Base-by-base conservation (phyloP, 2,113 vertebrate species). In the Brachypteracias leptosomus region DNA sequence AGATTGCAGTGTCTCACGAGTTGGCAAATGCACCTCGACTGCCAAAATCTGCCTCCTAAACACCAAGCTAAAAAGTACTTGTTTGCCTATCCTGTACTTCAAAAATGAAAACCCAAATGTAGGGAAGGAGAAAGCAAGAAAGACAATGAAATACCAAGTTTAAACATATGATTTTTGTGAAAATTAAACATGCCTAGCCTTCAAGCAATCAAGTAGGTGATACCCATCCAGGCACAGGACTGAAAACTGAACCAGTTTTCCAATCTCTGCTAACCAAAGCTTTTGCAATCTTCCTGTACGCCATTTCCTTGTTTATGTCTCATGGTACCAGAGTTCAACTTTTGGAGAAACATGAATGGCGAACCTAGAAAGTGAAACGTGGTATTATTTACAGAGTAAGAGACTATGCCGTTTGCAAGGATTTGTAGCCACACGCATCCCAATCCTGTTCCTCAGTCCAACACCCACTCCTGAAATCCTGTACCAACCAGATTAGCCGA, bases 391-490 rank as follows among this genome's bases (percentile, higher is more conserved):
- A 87, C 72, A 85, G 85, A 95, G 44, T 18, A 79, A 44, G 95
- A 95, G 49, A 79, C 71, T 54, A n/a, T 0, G 33, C 62, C 4
- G 3, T 44, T 65, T 9, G 47, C 62, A 85, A 91, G 78, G 93
- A 87, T 67, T 24, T 2, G 2, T 67, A 94, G 61, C 68, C 10
- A 1, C 46, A 44, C 38, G 67, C 46, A 54, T 91, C 85, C 88
- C 91, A 88, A 15, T 51, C 58, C 93, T 93, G 90, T 16, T 96
- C 59, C 94, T 90, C 29, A 59, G 88, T 95, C 72, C 63, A 57
- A 73, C 91, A 94, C 97, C 97, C 97, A 98, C 97, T 97, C 92
- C 90, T 78, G 90, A 97, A 97, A 97, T 95, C 96, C 97, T 95
- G 94, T 72, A 95, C 93, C 95, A 90, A 91, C 94, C 88, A 95